Evolutionary conservation across 2,888 invertebrate genomes (phyloP), one percentile per base, ranked within the genome.

Genomic region (Agrotis clavis): DNA sequence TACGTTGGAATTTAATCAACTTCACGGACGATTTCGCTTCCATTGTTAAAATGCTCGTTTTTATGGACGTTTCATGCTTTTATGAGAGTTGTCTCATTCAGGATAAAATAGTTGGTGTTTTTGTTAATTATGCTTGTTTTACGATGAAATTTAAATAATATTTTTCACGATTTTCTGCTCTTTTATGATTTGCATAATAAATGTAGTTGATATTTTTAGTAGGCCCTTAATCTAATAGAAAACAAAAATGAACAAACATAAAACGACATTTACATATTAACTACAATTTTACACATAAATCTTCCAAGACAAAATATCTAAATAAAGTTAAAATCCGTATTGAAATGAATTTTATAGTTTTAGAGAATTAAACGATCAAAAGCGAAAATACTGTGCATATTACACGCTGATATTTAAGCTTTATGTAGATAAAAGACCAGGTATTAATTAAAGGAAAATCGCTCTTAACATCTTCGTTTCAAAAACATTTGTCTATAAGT

Each of bases 1-100:
- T 57, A 51, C 18, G 64, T 53, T 83, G 50, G 54, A 73, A 65
- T 83, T 79, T 51, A 64, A 83, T 67, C 51, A 18, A 21, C 19
- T 25, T 64, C 51, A 51, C 30, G 61, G 21, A 30, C 45, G 19
- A 56, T 79, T 66, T 16, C 57, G 13, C 54, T 54, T 73, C 56
- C 45, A 61, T 72, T 72, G 64, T 82, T 48, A 48, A 63, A 82
- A 73, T 56, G 3, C 25, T 60, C 57, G 51, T 45, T 63, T 77
- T 79, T 64, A 64, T 59, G 74, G 47, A 25, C 21, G 51, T 16
- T 56, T 51, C 14, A 48, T 47, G 50, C 18, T 48, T 78, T 41
- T 48, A 69, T 54, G 25, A 9, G 4, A 51, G 1, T 16, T 65
- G 21, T 65, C 5, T 35, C 13, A 2, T 25, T 51, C 13, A 61